These are phyloP conservation scores for Drosophila kurseongensis DNA, from an alignment of 1,140 invertebrate species.

Conservation along the genomic window DNA sequence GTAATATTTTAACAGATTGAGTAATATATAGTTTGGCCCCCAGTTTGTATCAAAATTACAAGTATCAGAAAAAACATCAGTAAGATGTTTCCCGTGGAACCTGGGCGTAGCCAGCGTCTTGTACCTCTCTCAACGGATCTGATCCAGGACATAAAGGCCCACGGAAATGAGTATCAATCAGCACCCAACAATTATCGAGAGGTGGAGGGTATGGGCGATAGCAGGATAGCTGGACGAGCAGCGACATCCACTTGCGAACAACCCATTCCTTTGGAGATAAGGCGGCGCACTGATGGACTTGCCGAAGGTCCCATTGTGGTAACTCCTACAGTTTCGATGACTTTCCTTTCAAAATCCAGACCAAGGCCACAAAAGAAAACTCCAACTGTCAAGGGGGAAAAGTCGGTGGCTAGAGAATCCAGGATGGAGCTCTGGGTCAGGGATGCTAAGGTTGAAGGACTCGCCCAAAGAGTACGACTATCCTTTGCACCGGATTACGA, in stretches of 20 bases:
- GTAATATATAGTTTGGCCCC: neutral
- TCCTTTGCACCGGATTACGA: neutral
- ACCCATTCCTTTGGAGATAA: neutral
- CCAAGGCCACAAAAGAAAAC: neutral
- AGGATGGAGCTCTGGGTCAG: neutral
- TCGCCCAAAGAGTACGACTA: neutral
- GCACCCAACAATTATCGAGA: neutral
- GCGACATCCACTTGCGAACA: neutral
- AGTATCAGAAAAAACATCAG: neutral
- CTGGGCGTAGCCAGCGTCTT: neutral
- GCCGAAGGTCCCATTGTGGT: neutral
- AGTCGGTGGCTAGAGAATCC: neutral
- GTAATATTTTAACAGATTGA: neutral
- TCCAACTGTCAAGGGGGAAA: neutral
- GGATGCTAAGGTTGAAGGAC: neutral
- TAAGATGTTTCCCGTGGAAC: slow-evolving; percentile 21
- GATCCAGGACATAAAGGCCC: slow-evolving; percentile 24
- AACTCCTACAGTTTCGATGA: neutral
- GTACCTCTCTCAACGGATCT: slow-evolving; percentile 23
- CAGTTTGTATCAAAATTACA: slow-evolving; percentile 2
- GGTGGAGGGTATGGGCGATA: slow-evolving; percentile 5
- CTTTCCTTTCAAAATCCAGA: neutral
- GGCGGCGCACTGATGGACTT: no score
- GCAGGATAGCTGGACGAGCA: neutral
- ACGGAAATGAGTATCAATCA: neutral